Conservation (phyloP, 2,797 vertebrate genomes). For the Pogonophryne albipinna region DNA sequence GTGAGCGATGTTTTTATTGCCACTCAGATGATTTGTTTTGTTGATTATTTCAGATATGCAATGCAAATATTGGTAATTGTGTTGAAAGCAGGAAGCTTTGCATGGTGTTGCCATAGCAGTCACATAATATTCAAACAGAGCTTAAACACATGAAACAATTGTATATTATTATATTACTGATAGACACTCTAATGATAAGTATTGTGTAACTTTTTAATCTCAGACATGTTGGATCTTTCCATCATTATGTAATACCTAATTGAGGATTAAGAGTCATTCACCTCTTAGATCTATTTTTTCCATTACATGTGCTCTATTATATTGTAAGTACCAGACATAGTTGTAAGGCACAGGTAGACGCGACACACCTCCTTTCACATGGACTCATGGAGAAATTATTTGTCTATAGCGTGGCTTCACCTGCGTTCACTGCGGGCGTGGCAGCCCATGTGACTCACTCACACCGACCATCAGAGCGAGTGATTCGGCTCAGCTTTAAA, state of each 20-base stretch:
- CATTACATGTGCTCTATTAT: not conserved
- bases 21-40: not conserved
- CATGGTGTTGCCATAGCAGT: constrained; percentile 33
- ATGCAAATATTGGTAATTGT: constrained; percentile 47
- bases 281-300: constrained; percentile 39
- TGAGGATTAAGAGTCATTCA: constrained; percentile 22
- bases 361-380: constrained; percentile 46
- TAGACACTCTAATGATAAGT: not conserved
- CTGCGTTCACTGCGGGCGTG: constrained; percentile 73
- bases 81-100: constrained; percentile 41
- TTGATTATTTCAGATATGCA: not conserved
- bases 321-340: constrained; percentile 35
- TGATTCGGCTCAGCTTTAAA: constrained; percentile 51
- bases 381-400: constrained; percentile 16
- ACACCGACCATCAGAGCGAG: constrained; percentile 53
- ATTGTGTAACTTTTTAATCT: not conserved
- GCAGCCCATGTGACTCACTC: constrained; percentile 72
- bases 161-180: not conserved
- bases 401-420: constrained; percentile 47
- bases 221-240: not conserved
- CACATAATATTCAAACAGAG: constrained; percentile 14
- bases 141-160: not conserved
- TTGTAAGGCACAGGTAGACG: constrained; percentile 27
- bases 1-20: not conserved
- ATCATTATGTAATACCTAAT: constrained; percentile 19